Evolutionary conservation across 2,888 invertebrate species (phyloP).

Genomic region (Caenorhabditis drosophilae): DNA sequence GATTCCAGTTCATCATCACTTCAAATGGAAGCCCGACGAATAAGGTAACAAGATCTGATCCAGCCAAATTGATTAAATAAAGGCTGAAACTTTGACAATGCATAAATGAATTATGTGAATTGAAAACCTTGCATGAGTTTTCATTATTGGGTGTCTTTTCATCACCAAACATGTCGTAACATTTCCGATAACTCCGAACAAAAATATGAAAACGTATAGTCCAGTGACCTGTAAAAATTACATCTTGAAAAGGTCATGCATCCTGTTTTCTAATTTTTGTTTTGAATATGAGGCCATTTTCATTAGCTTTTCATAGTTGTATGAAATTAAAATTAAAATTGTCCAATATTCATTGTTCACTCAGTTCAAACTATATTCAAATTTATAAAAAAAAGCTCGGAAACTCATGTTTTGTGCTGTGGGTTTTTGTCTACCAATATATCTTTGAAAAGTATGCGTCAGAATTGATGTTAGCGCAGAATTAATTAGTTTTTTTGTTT

Average conservation of each 20-base stretch:
- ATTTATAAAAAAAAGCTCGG: neutral
- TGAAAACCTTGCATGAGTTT: conserved; percentile 46
- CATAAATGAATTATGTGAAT: too few relatives aligned
- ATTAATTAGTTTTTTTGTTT: neutral
- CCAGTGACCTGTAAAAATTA: conserved; percentile 45
- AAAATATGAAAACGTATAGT: conserved; percentile 44
- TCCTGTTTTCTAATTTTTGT: neutral
- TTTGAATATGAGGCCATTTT: neutral
- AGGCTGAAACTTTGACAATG: conserved; percentile 24
- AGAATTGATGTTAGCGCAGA: too few relatives aligned
- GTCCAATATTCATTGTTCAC: neutral
- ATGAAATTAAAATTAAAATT: neutral
- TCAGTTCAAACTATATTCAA: neutral
- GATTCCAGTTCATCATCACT: conserved; percentile 52
- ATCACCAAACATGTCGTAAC: conserved; percentile 51
- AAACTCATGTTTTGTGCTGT: too few relatives aligned
- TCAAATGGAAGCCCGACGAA: conserved; percentile 57
- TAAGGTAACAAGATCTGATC: conserved; percentile 54
- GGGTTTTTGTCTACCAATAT: too few relatives aligned
- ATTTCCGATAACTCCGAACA: conserved; percentile 53
- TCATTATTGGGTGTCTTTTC: conserved; percentile 51
- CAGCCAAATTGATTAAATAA: conserved; percentile 53
- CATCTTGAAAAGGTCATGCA: conserved; percentile 1
- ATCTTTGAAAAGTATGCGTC: too few relatives aligned
- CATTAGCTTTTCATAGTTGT: neutral